Base-by-base conservation (phyloP, 2,888 invertebrate genomes). In the Lycocerus yunnanus region DNA sequence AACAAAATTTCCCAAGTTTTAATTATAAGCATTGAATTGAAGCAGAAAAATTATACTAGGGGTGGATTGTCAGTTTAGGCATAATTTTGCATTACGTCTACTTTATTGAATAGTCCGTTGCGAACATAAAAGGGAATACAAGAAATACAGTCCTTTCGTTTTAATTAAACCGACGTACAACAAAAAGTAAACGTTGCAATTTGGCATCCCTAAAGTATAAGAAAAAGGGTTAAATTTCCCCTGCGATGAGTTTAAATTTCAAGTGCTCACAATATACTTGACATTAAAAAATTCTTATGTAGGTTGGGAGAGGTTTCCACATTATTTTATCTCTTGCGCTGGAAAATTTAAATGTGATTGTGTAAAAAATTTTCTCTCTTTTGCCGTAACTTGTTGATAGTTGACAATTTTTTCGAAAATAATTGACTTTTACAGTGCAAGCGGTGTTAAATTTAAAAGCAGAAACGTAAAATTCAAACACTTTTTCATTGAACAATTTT, bases 1-100 rank as follows among this genome's bases (percentile, higher is more conserved):
- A 80, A 78, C 81, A 79, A 80, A 81, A 80, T 80, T 79, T 78
- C 78, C 79, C 76, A 80, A 82, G 81, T 82, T 82, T 82, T 81
- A 81, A 81, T 82, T 80, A 80, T 78, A 78, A 78, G 78, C 73
- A 71, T 65, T 70, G 72, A 75, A 72, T 72, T 75, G 70, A 73
- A 73, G 72, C 76, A 65, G 73, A 76, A 73, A 76, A 76, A 76
- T 73, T 73, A 69, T 69, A 67, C 58, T 60, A 72, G 69, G 75
- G 75, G 68, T 66, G 61, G 59, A 14, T 43, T 70, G 43, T 43
- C 43, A 43, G 43, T 43, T 43, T 43, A 43, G n/a, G 43, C 6
- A 43, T 43, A 43, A 43, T 43, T 43, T 43, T 43, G 43, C 43
- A 43, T 43, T 43, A 43, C 43, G 43, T 43, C 43, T 43, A 43